Evolutionary conservation across 2,797 vertebrate genomes (phyloP).

Genomic region (Pseudocheirus occidentalis): DNA sequence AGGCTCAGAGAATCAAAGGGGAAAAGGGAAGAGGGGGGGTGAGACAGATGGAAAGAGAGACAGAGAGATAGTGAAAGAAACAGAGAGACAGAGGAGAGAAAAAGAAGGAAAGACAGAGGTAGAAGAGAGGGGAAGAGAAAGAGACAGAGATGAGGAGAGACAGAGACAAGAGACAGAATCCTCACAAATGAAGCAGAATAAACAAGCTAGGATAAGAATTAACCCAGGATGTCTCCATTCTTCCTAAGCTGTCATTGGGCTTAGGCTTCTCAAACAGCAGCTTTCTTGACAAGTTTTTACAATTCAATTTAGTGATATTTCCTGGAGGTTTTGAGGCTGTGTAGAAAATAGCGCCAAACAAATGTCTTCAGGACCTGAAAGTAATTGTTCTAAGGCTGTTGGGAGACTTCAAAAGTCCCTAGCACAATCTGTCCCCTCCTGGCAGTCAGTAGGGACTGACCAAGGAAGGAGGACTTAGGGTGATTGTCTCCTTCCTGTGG

Average conservation of each 20-base stretch:
- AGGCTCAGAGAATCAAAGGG: no score
- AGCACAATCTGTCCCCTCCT: neutral
- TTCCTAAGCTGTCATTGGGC: neutral
- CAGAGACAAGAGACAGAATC: no score
- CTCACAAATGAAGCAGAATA: neutral
- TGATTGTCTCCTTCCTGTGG: neutral
- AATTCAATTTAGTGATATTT: neutral
- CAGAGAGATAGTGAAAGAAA: neutral
- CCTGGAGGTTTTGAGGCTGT: neutral
- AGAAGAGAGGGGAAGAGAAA: no score
- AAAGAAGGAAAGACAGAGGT: neutral
- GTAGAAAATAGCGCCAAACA: neutral
- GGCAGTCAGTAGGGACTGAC: slow-evolving; percentile 1
- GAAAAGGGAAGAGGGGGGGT: no score
- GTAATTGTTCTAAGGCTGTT: neutral
- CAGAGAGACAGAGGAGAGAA: no score
- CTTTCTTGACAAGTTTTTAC: neutral
- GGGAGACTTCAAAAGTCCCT: neutral
- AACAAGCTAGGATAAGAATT: neutral
- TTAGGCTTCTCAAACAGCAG: neutral
- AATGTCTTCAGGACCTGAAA: slow-evolving; percentile 28
- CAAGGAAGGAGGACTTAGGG: neutral
- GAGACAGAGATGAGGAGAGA: no score
- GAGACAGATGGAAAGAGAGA: no score
- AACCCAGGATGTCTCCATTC: neutral